Conservation (phyloP, 2,888 invertebrate species). For the Orchesellides sinensis region DNA sequence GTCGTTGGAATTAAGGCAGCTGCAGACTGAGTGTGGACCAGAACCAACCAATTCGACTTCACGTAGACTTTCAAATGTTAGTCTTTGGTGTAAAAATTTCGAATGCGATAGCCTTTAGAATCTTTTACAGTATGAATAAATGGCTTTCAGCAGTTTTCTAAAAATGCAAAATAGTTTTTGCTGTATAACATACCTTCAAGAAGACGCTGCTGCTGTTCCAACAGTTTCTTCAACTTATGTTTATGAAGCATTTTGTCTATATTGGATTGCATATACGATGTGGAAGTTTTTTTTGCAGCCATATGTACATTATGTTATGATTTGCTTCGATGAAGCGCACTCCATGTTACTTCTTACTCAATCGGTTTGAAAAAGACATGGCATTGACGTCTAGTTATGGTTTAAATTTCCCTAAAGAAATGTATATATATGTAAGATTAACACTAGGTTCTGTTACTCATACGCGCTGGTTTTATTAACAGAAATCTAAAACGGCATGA, state of each 20-base stretch:
- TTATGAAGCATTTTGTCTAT: background rate
- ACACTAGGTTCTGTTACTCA: background rate
- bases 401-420: slow-evolving; percentile 44
- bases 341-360: no score
- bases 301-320: slow-evolving; percentile 48
- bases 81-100: no score
- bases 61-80: slow-evolving; percentile 1
- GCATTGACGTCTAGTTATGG: slow-evolving; percentile 45
- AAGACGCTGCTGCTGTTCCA: no score
- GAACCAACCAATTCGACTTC: slow-evolving; percentile 31
- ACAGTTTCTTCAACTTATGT: no score
- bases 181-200: no score
- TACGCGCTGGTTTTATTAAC: slow-evolving; percentile 4
- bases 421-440: background rate
- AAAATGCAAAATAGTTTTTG: slow-evolving; percentile 62
- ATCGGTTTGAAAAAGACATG: slow-evolving; percentile 43
- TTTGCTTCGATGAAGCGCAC: slow-evolving; percentile 52
- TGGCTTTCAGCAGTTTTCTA: slow-evolving; percentile 55
- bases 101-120: no score
- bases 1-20: slow-evolving; percentile 6
- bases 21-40: slow-evolving; percentile 22
- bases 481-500: background rate
- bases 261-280: background rate
- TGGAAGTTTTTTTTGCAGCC: background rate
- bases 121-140: slow-evolving; percentile 36